Conservation (phyloP, 1,140 invertebrate genomes). For the Ceratina australensis region DNA sequence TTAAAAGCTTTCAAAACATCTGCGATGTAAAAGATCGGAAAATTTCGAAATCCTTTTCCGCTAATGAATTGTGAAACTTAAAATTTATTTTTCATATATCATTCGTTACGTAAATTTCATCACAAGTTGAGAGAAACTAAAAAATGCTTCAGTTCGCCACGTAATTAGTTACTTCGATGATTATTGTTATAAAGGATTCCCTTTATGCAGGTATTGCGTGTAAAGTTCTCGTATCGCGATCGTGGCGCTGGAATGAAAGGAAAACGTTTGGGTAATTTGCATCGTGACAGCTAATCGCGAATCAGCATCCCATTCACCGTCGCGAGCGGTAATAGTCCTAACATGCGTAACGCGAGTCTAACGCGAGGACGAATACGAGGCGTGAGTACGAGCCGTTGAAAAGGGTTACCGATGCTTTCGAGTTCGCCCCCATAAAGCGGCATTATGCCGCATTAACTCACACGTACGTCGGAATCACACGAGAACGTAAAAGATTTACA, state of each 20-base stretch:
- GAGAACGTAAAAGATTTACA: conserved; percentile 4
- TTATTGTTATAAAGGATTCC: too few relatives aligned
- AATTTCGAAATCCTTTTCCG: too few relatives aligned
- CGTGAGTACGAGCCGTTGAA: background rate
- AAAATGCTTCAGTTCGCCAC: too few relatives aligned
- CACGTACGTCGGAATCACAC: background rate
- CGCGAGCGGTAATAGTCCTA: background rate
- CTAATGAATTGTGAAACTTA: too few relatives aligned
- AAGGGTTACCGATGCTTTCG: background rate
- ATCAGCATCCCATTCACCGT: background rate
- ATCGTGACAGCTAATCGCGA: background rate
- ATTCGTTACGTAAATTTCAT: too few relatives aligned
- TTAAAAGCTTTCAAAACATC: too few relatives aligned
- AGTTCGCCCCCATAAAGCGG: background rate
- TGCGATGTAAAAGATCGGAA: too few relatives aligned
- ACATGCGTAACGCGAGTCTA: background rate
- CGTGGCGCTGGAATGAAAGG: background rate
- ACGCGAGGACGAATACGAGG: background rate
- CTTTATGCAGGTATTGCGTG: too few relatives aligned
- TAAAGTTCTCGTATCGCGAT: too few relatives aligned
- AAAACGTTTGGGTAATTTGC: background rate
- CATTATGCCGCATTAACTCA: background rate
- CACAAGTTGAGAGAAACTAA: too few relatives aligned
- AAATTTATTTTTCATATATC: too few relatives aligned
- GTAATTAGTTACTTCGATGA: too few relatives aligned